Percentiles rank a stretch among this genome's conserved stretches.
phyloP scores from a whole-genome alignment of 2,888 invertebrate species.

The Bimastos eiseni region DNA sequence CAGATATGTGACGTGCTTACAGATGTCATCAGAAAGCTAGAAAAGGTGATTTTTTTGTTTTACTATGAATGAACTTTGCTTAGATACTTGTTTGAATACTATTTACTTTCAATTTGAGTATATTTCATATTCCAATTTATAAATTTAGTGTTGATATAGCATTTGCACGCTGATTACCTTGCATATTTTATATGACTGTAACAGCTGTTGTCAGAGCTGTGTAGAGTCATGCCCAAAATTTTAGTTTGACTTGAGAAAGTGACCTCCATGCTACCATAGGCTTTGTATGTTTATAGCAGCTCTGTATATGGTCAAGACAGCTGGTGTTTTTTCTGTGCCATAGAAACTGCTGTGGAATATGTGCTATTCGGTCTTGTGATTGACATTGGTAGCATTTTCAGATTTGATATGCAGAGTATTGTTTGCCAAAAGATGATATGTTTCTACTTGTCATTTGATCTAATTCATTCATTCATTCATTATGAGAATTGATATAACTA shows the following conservation, averaged over 20 bases:
- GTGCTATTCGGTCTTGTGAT: background rate
- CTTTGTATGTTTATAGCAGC: background rate
- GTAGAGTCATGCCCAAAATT: background rate
- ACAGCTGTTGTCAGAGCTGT: background rate
- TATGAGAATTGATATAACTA: too few relatives aligned
- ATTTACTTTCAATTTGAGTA: too few relatives aligned
- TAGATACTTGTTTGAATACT: too few relatives aligned
- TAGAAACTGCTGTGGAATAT: background rate
- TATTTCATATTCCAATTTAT: background rate
- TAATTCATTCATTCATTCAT: too few relatives aligned
- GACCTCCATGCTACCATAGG: background rate
- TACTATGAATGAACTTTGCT: background rate
- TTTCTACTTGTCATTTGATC: too few relatives aligned
- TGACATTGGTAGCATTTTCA: background rate
- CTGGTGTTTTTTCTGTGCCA: background rate
- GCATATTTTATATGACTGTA: background rate
- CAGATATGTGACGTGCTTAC: background rate
- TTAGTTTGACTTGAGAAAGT: background rate
- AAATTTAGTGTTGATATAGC: background rate
- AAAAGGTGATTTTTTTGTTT: background rate
- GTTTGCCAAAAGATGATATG: background rate
- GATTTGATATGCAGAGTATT: background rate
- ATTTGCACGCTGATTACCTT: background rate
- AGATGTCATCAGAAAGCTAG: conserved; percentile 4
- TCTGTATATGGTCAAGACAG: background rate